Conservation (phyloP, 2,113 vertebrate genomes). For the Cyprinodon tularosa region DNA sequence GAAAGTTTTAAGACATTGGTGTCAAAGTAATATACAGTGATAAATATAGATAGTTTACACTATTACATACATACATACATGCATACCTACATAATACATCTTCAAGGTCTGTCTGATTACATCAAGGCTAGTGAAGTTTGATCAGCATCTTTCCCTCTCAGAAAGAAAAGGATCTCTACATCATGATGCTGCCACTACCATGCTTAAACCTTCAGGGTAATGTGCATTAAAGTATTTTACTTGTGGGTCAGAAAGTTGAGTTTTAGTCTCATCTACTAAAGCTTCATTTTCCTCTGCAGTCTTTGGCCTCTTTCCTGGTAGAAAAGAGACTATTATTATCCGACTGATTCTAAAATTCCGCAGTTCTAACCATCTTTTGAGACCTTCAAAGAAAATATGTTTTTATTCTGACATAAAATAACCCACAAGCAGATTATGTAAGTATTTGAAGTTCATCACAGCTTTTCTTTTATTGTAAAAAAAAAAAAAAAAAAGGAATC, state of each 20-base stretch:
- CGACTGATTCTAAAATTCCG: too few species aligned
- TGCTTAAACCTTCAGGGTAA: not conserved
- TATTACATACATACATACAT: too few species aligned
- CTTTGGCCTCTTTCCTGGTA: too few species aligned
- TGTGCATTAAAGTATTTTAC: not conserved
- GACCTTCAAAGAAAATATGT: not conserved
- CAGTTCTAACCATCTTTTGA: not conserved
- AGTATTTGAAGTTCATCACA: too few species aligned
- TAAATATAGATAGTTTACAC: too few species aligned
- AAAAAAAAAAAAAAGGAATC: not conserved
- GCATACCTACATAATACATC: too few species aligned
- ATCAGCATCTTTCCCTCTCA: not conserved
- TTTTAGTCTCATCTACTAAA: not conserved
- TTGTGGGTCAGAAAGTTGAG: too few species aligned
- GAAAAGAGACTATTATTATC: too few species aligned
- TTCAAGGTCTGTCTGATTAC: too few species aligned
- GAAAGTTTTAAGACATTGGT: too few species aligned
- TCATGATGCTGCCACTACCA: not conserved
- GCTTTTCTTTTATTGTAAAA: not conserved
- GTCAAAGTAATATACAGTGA: too few species aligned
- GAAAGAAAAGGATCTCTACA: not conserved
- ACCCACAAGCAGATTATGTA: not conserved
- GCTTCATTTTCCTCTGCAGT: too few species aligned
- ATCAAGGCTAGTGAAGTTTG: not conserved
- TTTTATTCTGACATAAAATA: not conserved